A percentile compares a stretch with the other conserved stretches of the same genome.
phyloP scores from a whole-genome alignment of 2,888 invertebrate species.

The Tetramorium bicarinatum region DNA sequence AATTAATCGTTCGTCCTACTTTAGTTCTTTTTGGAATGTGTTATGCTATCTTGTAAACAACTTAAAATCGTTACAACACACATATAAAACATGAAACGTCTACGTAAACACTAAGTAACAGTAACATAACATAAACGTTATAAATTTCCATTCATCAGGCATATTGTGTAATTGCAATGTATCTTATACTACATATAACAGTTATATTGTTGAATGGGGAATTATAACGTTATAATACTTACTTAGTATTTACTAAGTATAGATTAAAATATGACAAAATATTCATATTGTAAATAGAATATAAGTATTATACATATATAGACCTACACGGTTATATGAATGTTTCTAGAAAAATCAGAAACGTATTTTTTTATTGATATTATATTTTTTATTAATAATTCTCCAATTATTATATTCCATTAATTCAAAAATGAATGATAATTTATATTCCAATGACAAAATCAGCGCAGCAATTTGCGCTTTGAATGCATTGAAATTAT shows the following conservation, averaged over 20 bases:
- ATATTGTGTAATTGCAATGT: too few relatives aligned
- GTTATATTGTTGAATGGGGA: too few relatives aligned
- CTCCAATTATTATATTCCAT: background rate
- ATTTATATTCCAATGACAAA: background rate
- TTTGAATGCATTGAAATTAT: background rate
- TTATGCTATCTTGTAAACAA: background rate
- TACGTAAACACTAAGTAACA: too few relatives aligned
- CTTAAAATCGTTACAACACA: conserved; percentile 16
- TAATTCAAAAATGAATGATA: background rate
- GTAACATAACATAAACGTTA: too few relatives aligned
- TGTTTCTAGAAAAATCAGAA: background rate
- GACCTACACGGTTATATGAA: background rate
- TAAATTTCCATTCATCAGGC: too few relatives aligned
- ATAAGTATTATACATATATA: background rate
- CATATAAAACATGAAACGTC: background rate
- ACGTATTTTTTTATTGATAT: background rate
- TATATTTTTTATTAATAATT: conserved; percentile 3
- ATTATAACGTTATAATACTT: too few relatives aligned
- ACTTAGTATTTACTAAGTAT: background rate
- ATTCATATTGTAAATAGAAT: background rate
- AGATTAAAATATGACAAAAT: conserved; percentile 1
- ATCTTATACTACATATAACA: too few relatives aligned
- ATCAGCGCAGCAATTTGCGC: background rate
- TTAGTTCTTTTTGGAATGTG: conserved; percentile 35
- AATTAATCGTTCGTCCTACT: conserved; percentile 43